A percentile compares a stretch with the other conserved stretches of the same genome.
These are phyloP conservation scores for Metallyticus violacea DNA, from an alignment of 2,888 invertebrate genomes.

Conservation along the genomic window DNA sequence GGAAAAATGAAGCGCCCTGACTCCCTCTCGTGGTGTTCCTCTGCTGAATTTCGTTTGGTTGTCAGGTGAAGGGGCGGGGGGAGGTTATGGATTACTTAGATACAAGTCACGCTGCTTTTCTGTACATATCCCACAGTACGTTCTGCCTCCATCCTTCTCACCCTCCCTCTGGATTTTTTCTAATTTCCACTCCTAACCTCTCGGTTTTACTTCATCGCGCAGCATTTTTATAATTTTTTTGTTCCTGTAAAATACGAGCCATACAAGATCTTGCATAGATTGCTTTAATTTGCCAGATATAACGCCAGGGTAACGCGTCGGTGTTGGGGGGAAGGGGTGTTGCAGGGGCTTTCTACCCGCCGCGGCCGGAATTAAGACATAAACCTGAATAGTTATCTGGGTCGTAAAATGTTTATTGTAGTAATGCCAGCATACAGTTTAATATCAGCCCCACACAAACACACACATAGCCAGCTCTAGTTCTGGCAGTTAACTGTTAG, in stretches of 20 bases:
- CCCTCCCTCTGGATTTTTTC: not conserved
- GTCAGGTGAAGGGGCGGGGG: conserved; percentile 3
- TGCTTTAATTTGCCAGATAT: conserved; percentile 9
- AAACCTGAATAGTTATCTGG: conserved; percentile 5
- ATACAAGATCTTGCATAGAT: conserved; percentile 4
- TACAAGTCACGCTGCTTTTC: not conserved
- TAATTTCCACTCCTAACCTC: conserved; percentile 12
- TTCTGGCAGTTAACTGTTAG: not conserved
- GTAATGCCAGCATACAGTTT: not conserved
- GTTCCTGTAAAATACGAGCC: conserved; percentile 13
- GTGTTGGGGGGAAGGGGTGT: not conserved
- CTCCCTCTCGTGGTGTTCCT: not conserved
- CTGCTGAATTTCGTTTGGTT: not conserved
- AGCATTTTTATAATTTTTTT: not conserved
- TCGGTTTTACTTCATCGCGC: conserved; percentile 7
- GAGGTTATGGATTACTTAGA: conserved; percentile 2
- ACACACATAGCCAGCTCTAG: not conserved
- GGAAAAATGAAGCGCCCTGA: not conserved
- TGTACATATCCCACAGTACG: not conserved
- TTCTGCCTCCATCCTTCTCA: not conserved
- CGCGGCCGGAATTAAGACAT: conserved; percentile 11
- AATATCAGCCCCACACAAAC: not conserved
- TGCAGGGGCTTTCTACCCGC: not conserved
- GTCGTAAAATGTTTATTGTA: conserved; percentile 10
- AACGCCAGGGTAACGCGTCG: not conserved